Base-by-base conservation (phyloP, 1,140 invertebrate species). In the Calephelis nemesis region DNA sequence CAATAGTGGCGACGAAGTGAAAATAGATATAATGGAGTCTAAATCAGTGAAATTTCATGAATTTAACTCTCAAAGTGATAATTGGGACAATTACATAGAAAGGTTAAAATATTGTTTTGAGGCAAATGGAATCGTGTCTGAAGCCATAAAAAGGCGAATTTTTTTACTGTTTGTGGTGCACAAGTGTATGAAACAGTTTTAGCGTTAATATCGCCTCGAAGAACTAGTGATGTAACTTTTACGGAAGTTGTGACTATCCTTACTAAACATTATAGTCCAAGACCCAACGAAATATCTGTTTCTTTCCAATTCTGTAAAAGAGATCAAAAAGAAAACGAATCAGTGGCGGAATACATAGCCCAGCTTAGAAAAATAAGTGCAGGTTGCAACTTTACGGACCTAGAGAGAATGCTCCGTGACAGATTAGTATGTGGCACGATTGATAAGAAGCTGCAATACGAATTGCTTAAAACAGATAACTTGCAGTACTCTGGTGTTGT, bases 231-330 rank as follows among this genome's bases (percentile, higher is more conserved):
- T n/a, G n/a, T n/a, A n/a, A n/a, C n/a, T n/a, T n/a, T n/a, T n/a
- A n/a, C n/a, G n/a, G 70, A 74, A 52, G 67, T 75, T 4, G 68
- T 67, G 42, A 50, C 9, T 5, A 67, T 69, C 13, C 63, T 75
- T 19, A 73, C 49, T 0, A 71, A 71, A 71, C 75, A 79, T 72
- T 79, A 69, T 69, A 75, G 72, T 60, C 78, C 74, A n/a, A 77
- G 72, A 62, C 65, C 72, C 48, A 80, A 80, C 68, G 71, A 80
- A 54, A 80, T 60, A 60, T 60, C 54, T 40, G 54, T 60, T n/a
- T 60, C 54, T 60, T 60, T 12, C 39, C 54, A 60, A 60, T 60
- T 60, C 39, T 60, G 39, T 11, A 39, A 60, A 60, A 10, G 30
- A 1, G 54, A 60, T 11, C 54, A 60, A 40, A 40, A 60, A 40